Base-by-base conservation (phyloP, 35 echinoderm and acorn worm species). In the Ophiothrix spiculata region DNA sequence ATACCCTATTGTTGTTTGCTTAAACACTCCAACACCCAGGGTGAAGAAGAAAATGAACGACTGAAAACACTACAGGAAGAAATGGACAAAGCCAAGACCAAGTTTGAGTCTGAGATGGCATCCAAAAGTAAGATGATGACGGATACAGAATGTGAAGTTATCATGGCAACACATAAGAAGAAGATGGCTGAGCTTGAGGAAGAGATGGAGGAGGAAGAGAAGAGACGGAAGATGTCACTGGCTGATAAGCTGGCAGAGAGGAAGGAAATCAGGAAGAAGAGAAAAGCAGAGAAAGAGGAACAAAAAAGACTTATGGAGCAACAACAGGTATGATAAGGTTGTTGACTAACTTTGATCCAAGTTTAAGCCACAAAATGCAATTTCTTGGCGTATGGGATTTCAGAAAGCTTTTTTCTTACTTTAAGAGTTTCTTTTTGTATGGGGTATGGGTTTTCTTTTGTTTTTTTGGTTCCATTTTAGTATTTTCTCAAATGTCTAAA, bases 141-240 rank as follows among this genome's bases (percentile, higher is more conserved):
- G 17, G 78, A 32, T 46, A 45, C 38, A 11, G 82, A 77, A 29
- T 56, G 81, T 37, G 82, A 84, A 1, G 12, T 49, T 23, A 77
- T 90, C 74, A 77, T 84, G 39, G 76, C 84, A 75, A 73, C 64
- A n/a, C 60, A 90, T 77, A 90, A 85, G 25, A 60, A 82, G 49
- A 56, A 90, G 76, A 84, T 90, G 81, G 80, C 81, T 77, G 73
- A 39, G 6, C 46, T 85, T 39, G 63, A 90, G 38, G 80, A 54
- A 25, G 80, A 90, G 75, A 39, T 84, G 75, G 39, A 85, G 49
- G 32, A 19, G 63, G 88, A 84, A 37, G 21, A 63, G 74, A 1
- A 69, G 29, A 69, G 60, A 69, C 60, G 60, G 17, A 69, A 69
- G 29, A 4, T 69, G 23, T 69, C 60, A 69, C 60, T 69, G 2